Base-by-base conservation (phyloP, 2,888 invertebrate genomes). In the Resseliella maxima region DNA sequence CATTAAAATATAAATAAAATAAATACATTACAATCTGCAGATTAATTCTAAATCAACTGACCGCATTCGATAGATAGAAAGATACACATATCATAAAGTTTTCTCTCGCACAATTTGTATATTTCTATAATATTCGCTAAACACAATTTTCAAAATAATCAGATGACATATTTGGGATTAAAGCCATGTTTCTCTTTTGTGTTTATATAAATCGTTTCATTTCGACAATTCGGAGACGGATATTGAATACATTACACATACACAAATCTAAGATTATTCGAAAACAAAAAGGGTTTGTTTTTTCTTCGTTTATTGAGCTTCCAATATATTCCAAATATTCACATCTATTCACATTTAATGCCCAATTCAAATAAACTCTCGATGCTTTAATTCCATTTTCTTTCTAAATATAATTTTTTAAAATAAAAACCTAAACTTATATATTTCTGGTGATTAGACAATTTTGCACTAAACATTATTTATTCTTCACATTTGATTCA, bases 1-100 rank as follows among this genome's bases (percentile, higher is more conserved):
- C 59, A 27, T 2, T 72, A 72, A 72, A 72, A 27, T 72, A 31
- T 59, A 59, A 59, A 59, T n/a, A 72, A 31, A 72, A 72, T 72
- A 72, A 72, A 72, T 72, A 35, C 15, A 72, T 27, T 72, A 2
- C 12, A 31, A 31, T 31, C 15, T 50, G 18, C 50, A 50, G 2
- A 31, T 72, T 72, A 59, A n/a, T 5, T n/a, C 24, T 59, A 24
- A 50, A 24, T 24, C 59, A 24, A 59, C 24, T n/a, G 1, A 59
- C 59, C 5, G 5, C 59, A 59, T 12, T 18, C 21, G 10, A 50
- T 50, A 50, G 15, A 50, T 50, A 50, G 5, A 59, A n/a, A 59
- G 24, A 59, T 24, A 24, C 41, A 41, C 41, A 41, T 12, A 41
- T 8, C 46, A 50, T 18, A 15, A 50, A 24, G n/a, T 5, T 6